Conservation (phyloP, 2,797 vertebrate genomes). For the Pseudomugil gertrudae region DNA sequence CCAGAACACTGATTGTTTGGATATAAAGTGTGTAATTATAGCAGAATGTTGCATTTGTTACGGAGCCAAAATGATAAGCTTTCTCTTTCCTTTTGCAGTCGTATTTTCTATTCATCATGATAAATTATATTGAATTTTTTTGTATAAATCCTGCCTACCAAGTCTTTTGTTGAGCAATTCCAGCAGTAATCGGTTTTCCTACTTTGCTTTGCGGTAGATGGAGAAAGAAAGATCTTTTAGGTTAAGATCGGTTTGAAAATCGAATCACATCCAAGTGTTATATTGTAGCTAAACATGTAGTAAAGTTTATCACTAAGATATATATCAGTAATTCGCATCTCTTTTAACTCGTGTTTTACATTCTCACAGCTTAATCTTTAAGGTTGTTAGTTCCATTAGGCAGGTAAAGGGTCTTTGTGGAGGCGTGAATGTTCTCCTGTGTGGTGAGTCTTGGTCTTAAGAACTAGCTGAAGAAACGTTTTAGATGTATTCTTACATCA, state of each 20-base stretch:
- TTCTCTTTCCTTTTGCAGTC: slow-evolving; percentile 72
- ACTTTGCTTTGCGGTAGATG: background rate
- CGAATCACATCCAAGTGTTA: background rate
- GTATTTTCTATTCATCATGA: slow-evolving; percentile 90
- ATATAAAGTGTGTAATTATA: slow-evolving; percentile 47
- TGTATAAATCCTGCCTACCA: slow-evolving; percentile 43
- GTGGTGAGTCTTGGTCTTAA: background rate
- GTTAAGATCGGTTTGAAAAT: background rate
- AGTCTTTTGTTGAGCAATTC: background rate
- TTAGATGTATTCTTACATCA: background rate
- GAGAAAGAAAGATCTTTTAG: background rate
- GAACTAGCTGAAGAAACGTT: background rate
- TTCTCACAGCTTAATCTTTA: background rate
- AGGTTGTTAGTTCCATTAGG: no score
- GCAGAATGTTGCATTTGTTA: slow-evolving; percentile 69
- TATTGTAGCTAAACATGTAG: background rate
- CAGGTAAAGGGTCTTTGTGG: background rate
- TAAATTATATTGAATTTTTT: slow-evolving; percentile 88
- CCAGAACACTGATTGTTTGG: slow-evolving; percentile 40
- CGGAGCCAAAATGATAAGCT: slow-evolving; percentile 80
- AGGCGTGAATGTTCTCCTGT: background rate
- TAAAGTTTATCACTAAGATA: background rate
- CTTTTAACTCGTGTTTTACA: background rate
- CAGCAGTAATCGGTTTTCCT: background rate
- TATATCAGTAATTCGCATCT: background rate